Evolutionary conservation across 1,140 invertebrate genomes (phyloP), one percentile per base, ranked within the genome.

Genomic region (Leptinotarsa defecta): DNA sequence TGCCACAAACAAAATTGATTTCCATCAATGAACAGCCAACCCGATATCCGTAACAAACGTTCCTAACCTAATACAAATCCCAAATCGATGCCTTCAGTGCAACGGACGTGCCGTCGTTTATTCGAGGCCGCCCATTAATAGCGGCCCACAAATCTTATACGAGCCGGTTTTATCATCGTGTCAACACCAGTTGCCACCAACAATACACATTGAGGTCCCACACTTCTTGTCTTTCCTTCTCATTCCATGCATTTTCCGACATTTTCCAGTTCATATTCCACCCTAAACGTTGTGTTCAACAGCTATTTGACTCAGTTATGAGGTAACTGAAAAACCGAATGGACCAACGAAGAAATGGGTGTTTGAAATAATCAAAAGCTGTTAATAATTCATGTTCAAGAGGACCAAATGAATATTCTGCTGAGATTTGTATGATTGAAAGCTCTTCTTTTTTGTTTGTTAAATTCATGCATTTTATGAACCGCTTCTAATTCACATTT

Each of bases 161-260:
- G 77, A 75, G 74, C 76, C 73, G 77, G 81, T 81, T 82, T 82
- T 82, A 82, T 82, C 81, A 81, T 77, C 73, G 78, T 82, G 81
- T 82, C 81, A 82, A 81, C 81, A 79, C 77, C 81, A 82, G 81
- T 82, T 82, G 81, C 78, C 75, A 74, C 73, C 74, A 75, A 81
- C 78, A 81, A 81, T 80, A 80, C 76, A 74, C 74, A 75, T 73
- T 73, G 71, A 71, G 70, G 61, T 72, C 67, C 71, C 17, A 71
- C 70, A 43, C 57, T 61, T 34, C 48, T 71, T 71, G 43, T 62
- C 49, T 71, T 71, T 71, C 48, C 48, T 52, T 70, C 49, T 49
- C 68, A 70, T 70, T 49, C 68, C 52, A 27, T 68, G 43, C 65
- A 27, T 68, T 68, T 27, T 68, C 65, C 13, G 27, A 68, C 65